Percentiles rank a stretch among this genome's conserved stretches.
These are phyloP conservation scores for Esox masquinongy DNA, from an alignment of 2,797 vertebrate species.

Conservation along the genomic window DNA sequence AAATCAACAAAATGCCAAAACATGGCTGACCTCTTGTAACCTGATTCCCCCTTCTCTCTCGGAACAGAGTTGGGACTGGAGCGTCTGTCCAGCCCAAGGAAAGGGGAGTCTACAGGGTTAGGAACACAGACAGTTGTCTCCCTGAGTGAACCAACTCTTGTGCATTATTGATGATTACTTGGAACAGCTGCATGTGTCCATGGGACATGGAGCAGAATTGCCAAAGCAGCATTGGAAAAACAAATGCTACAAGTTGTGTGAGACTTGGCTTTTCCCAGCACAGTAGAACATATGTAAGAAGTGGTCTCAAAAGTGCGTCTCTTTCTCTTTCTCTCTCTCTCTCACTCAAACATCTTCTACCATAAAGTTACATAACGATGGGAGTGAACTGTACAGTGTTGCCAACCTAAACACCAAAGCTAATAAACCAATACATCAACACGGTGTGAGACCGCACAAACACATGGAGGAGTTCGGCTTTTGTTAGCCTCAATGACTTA, in stretches of 20 bases:
- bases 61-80: not conserved
- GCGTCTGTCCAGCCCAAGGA: not conserved
- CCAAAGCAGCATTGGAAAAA: slow-evolving; percentile 7
- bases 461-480: not conserved
- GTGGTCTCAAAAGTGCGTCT: not conserved
- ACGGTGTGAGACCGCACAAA: not conserved
- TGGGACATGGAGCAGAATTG: slow-evolving; percentile 11
- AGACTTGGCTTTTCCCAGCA: not conserved
- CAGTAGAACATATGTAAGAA: not conserved
- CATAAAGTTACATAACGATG: not conserved
- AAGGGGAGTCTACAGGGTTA: slow-evolving; percentile 2
- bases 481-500: not conserved
- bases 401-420: slow-evolving; percentile 4
- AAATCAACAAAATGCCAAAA: slow-evolving; percentile 71
- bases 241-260: not conserved
- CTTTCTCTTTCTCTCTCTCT: not conserved
- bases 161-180: slow-evolving; percentile 28
- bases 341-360: not conserved
- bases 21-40: slow-evolving; percentile 44
- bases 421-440: slow-evolving; percentile 1
- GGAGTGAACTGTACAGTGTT: not conserved
- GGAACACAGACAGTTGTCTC: not conserved
- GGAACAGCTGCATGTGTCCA: slow-evolving; percentile 17
- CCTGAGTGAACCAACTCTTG: not conserved
- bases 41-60: slow-evolving; percentile 21